Evolutionary conservation across 2,888 invertebrate species (phyloP), one percentile per base, ranked within the genome.

Genomic region (Torymus aiolomorphi): DNA sequence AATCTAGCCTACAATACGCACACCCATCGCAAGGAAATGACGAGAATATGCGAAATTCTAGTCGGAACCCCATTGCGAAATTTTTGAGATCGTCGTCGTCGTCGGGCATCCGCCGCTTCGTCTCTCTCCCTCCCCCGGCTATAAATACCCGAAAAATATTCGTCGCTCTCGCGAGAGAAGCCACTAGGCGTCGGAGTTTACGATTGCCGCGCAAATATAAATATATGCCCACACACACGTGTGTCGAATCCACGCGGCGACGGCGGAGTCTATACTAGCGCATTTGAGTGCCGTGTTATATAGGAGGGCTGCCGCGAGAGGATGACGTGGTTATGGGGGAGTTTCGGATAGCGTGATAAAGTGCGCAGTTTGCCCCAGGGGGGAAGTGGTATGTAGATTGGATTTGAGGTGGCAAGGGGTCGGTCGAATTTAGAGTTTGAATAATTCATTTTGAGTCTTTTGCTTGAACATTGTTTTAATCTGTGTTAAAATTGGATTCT

Each of bases 201-300:
- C n/a, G 76, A 70, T 65, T 24, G 70, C n/a, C 70, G 62, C 62
- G 62, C 63, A n/a, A 76, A 63, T 49, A 62, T 76, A 70, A 63
- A 76, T 63, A 61, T 52, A 52, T n/a, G 51, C 14, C 18, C 0
- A n/a, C n/a, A n/a, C 14, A 20, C 71, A 56, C 13, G 31, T 13
- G 57, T 49, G 14, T 54, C 24, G 54, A 14, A 67, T 54, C 54
- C 31, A 11, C 67, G 14, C 67, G 20, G 20, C 20, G 20, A 2
- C 20, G 20, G 20, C 20, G 20, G 20, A 20, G 20, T 20, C 20
- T 67, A 54, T 14, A 20, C 20, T 14, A 54, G 54, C 13, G 51
- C 18, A 8, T 10, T 2, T 14, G 52, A 4, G 49, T 14, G 24
- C 24, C 2, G 3, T 13, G 42, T 20, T n/a, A n/a, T 13, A 14